Evolutionary conservation across 2,888 invertebrate genomes (phyloP).

Genomic region (Strigamia transsilvanica): DNA sequence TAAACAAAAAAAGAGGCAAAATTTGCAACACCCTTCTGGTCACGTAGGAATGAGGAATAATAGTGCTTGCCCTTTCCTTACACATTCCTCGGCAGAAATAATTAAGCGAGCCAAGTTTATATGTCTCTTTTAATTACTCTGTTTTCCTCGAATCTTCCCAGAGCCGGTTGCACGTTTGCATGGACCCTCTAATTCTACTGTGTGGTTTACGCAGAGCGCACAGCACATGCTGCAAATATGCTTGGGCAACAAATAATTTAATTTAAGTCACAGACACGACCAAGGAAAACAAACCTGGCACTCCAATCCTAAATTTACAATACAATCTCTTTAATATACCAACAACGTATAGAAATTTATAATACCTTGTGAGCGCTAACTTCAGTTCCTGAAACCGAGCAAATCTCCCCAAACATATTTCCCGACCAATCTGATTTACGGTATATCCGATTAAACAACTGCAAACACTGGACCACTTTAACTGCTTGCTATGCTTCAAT

Average conservation of each 20-base stretch:
- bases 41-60: slow-evolving; percentile 26
- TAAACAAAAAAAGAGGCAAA: not conserved
- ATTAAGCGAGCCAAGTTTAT: slow-evolving; percentile 21
- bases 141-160: slow-evolving; percentile 16
- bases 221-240: not conserved
- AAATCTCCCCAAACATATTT: not conserved
- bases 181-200: not conserved
- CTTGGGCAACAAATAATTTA: not conserved
- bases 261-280: not conserved
- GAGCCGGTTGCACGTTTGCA: not conserved
- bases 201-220: not conserved
- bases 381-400: not conserved
- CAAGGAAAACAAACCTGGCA: not conserved
- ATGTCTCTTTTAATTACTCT: slow-evolving; percentile 21
- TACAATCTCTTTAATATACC: not conserved
- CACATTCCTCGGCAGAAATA: slow-evolving; percentile 2
- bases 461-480: not conserved
- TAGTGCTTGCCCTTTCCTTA: not conserved
- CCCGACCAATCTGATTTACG: not conserved
- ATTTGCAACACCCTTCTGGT: not conserved
- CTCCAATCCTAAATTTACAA: not conserved
- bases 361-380: not conserved
- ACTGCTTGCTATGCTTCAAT: not conserved
- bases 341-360: not conserved
- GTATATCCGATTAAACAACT: not conserved